Evolutionary conservation across 2,888 invertebrate species (phyloP).

Genomic region (Folsomia candida): DNA sequence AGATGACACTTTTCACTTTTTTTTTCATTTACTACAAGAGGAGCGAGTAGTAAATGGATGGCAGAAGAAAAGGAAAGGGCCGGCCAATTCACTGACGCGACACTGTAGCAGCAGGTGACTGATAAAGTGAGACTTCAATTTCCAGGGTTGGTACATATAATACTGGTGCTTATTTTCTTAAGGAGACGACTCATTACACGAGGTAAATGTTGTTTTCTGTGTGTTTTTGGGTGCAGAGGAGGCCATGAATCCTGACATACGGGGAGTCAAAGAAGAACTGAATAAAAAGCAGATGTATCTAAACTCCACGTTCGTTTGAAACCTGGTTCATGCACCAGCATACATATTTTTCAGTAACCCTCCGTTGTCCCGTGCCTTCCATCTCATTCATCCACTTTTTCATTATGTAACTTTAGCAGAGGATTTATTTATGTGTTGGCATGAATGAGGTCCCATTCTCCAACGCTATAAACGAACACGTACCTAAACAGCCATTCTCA

Average conservation of each 20-base stretch:
- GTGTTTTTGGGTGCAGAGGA: no score
- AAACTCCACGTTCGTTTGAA: conserved; percentile 14
- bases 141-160: no score
- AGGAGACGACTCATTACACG: not conserved
- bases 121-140: no score
- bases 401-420: conserved; percentile 7
- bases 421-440: conserved; percentile 12
- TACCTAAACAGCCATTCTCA: no score
- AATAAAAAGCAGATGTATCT: conserved; percentile 9
- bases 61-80: no score
- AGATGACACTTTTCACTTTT: no score
- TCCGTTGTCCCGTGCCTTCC: conserved; percentile 14
- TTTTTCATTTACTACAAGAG: no score
- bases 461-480: not conserved
- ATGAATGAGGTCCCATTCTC: conserved; percentile 5
- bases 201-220: not conserved
- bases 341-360: conserved; percentile 6
- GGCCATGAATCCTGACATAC: not conserved
- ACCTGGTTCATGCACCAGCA: not conserved
- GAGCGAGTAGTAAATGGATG: no score
- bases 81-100: no score
- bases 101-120: no score
- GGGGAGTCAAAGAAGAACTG: conserved; percentile 4
- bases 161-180: no score
- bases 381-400: conserved; percentile 9